Evolutionary conservation across 2,113 vertebrate genomes (phyloP), one percentile per base, ranked within the genome.

Genomic region (Ascaphus truei): DNA sequence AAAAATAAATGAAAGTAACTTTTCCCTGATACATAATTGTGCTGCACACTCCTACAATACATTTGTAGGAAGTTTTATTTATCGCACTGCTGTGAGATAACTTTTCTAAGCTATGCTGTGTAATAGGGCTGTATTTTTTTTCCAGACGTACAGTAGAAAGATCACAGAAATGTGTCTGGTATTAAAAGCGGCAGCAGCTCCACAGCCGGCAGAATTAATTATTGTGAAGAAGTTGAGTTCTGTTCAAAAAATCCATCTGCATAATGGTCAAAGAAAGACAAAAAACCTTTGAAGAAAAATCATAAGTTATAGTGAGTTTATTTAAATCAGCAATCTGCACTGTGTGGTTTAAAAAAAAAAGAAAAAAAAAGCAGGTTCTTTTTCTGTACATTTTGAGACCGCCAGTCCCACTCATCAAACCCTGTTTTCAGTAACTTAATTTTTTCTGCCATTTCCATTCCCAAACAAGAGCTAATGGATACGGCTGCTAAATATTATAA

Each of bases 271-370:
- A 2, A 13, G 51, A 56, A 56, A n/a, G n/a, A n/a, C n/a, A n/a
- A 45, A 53, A 67, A 56, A 33, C 51, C 63, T 56, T 41, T 12
- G 37, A 67, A 43, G 56, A 45, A 67, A 31, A 55, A 66, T 41
- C 12, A 10, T 26, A 31, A 56, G 43, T 53, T 56, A 43, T 55
- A 30, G 25, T 13, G 16, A 25, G 16, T 18, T 53, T 66, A n/a
- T 34, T 41, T 27, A 27, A 27, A 39, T 9, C 7, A 2, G 4
- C 29, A 13, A 62, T 62, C 43, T 34, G 30, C 23, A 10, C 12
- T 20, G 29, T 18, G 20, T 9, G n/a, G 31, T 61, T 25, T 30
- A 26, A 30, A 18, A n/a, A n/a, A n/a, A n/a, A n/a, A n/a, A n/a
- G n/a, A n/a, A n/a, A n/a, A n/a, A n/a, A n/a, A n/a, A 5, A 30